These are phyloP conservation scores for Lithobius niger DNA, from an alignment of 1,140 invertebrate species.

Conservation along the genomic window DNA sequence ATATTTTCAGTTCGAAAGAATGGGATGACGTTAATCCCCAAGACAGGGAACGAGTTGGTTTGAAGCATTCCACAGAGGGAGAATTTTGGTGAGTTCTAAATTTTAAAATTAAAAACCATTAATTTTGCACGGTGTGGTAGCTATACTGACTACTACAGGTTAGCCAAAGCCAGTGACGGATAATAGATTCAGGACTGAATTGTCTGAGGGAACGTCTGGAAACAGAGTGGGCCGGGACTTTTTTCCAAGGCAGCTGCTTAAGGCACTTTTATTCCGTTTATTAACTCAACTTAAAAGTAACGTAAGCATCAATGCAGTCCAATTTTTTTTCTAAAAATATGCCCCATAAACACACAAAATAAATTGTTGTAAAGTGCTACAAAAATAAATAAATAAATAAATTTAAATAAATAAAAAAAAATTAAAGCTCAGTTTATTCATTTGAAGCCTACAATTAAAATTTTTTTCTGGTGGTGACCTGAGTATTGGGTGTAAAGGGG, in stretches of 20 bases:
- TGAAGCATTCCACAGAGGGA: slow-evolving; percentile 50
- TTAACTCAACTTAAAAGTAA: too few relatives aligned
- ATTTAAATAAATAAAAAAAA: too few relatives aligned
- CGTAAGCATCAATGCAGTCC: too few relatives aligned
- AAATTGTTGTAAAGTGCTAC: too few relatives aligned
- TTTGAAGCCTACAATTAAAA: too few relatives aligned
- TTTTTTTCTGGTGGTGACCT: too few relatives aligned
- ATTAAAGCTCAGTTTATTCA: too few relatives aligned
- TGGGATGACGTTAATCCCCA: slow-evolving; percentile 58
- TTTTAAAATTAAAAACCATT: background rate
- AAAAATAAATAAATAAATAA: too few relatives aligned
- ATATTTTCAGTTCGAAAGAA: slow-evolving; percentile 40
- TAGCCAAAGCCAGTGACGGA: background rate
- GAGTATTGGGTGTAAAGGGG: too few relatives aligned
- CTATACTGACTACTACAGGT: background rate
- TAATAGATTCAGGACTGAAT: background rate
- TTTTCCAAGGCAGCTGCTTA: background rate
- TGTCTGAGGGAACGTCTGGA: background rate
- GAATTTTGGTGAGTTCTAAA: slow-evolving; percentile 55
- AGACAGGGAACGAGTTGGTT: slow-evolving; percentile 54
- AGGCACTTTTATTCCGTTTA: background rate
- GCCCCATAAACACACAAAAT: too few relatives aligned
- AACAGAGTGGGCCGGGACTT: background rate
- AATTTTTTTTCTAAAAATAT: too few relatives aligned
- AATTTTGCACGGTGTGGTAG: background rate